A percentile compares a stretch with the other conserved stretches of the same genome.
These are phyloP conservation scores for Chymomyza costata DNA, from an alignment of 1,140 invertebrate genomes.

Conservation along the genomic window DNA sequence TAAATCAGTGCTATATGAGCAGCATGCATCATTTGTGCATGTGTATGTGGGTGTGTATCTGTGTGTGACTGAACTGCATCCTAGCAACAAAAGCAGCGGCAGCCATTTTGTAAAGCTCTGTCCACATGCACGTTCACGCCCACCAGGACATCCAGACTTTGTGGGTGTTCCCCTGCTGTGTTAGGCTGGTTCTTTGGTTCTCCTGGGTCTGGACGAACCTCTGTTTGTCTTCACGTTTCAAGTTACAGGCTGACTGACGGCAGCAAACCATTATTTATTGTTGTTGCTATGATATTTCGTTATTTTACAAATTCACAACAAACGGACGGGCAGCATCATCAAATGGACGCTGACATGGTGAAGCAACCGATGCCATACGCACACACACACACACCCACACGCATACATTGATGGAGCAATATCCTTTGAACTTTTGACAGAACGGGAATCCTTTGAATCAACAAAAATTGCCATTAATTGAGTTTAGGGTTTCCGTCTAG, in stretches of 20 bases:
- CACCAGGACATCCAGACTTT: background rate
- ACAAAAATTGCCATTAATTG: constrained; percentile 49
- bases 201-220: background rate
- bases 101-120: constrained; percentile 33
- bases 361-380: background rate
- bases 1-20: constrained; percentile 36
- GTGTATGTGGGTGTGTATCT: no score
- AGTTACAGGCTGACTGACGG: constrained; percentile 10
- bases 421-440: constrained; percentile 40
- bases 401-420: constrained; percentile 5
- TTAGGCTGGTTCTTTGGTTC: constrained; percentile 9
- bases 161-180: constrained; percentile 33
- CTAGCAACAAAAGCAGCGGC: constrained; percentile 11
- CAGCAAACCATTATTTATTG: constrained; percentile 33
- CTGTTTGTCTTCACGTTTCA: constrained; percentile 31
- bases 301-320: constrained; percentile 46
- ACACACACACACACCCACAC: constrained; percentile 2
- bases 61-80: constrained; percentile 20
- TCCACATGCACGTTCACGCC: constrained; percentile 10
- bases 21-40: constrained; percentile 35
- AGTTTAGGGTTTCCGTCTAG: constrained; percentile 35
- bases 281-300: constrained; percentile 37
- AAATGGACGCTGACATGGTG: background rate
- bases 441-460: constrained; percentile 28
- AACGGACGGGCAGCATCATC: constrained; percentile 23